Evolutionary conservation across 2,797 vertebrate species (phyloP).

Genomic region (Sebastes cheni): DNA sequence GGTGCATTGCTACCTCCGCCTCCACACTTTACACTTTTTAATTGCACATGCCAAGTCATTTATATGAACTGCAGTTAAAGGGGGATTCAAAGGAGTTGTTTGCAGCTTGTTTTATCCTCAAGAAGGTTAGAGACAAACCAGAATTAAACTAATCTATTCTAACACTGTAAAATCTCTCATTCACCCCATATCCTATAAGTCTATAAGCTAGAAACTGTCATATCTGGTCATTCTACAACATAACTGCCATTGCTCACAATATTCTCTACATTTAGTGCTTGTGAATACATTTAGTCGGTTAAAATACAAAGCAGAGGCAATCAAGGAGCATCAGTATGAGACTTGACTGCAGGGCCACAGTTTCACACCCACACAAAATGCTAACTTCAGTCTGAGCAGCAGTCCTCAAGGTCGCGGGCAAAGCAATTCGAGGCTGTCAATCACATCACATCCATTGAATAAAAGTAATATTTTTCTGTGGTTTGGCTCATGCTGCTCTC

Average conservation of each 20-base stretch:
- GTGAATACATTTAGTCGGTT: background rate
- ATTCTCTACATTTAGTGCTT: background rate
- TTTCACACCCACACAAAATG: constrained; percentile 47
- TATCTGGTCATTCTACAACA: background rate
- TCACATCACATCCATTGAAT: constrained; percentile 61
- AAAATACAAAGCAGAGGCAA: constrained; percentile 13
- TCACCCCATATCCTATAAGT: background rate
- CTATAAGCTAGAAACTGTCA: background rate
- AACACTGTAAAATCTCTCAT: background rate
- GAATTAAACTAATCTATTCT: background rate
- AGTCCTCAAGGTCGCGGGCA: constrained; percentile 58
- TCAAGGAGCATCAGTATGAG: constrained; percentile 6
- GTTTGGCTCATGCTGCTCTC: constrained; percentile 54
- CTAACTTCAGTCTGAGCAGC: constrained; percentile 31
- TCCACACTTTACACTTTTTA: background rate
- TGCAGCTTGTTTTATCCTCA: background rate
- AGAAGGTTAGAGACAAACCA: background rate
- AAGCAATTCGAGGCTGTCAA: constrained; percentile 66
- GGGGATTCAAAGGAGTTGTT: background rate
- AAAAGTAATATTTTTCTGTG: constrained; percentile 67
- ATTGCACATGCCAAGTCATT: background rate
- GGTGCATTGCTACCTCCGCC: background rate
- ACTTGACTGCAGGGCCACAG: constrained; percentile 20
- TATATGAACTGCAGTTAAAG: background rate
- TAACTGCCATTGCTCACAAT: background rate